Conservation (phyloP, 2,888 invertebrate species). For the Physocephala rufipes region DNA sequence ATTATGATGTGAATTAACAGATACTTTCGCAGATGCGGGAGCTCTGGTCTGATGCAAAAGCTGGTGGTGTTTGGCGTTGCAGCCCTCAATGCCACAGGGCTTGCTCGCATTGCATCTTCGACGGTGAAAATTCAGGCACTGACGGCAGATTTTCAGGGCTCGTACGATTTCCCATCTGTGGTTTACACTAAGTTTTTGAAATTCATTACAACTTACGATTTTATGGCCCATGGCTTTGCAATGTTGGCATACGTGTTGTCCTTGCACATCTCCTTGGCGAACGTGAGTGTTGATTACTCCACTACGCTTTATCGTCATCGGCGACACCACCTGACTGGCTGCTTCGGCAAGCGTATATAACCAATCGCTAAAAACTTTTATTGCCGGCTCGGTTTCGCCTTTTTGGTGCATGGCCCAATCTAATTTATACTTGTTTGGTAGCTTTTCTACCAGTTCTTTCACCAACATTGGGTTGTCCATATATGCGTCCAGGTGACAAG, state of each 20-base stretch:
- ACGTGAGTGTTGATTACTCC: constrained; percentile 29
- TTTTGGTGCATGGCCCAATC: constrained; percentile 37
- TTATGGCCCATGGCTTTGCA: constrained; percentile 21
- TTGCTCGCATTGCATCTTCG: constrained; percentile 17
- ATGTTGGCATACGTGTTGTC: not conserved
- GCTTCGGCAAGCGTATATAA: constrained; percentile 32
- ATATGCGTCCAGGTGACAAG: constrained; percentile 15
- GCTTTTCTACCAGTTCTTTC: constrained; percentile 34
- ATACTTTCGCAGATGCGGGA: not conserved
- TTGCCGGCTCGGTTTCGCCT: constrained; percentile 14
- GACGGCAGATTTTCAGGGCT: constrained; percentile 32
- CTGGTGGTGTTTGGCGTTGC: constrained; percentile 35
- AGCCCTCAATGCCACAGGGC: constrained; percentile 26
- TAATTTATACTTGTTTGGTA: constrained; percentile 29
- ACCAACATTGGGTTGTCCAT: constrained; percentile 35
- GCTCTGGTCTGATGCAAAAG: constrained; percentile 26
- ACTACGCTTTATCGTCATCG: constrained; percentile 19
- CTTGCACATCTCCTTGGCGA: constrained; percentile 2
- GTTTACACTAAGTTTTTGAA: constrained; percentile 11
- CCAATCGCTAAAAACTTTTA: constrained; percentile 36
- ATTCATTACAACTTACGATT: constrained; percentile 14
- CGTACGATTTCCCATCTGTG: constrained; percentile 35
- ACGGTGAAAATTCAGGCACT: constrained; percentile 30
- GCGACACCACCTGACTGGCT: constrained; percentile 30
- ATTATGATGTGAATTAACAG: constrained; percentile 6